Conservation (phyloP, 2,888 invertebrate genomes). For the Drosophila prolongata region DNA sequence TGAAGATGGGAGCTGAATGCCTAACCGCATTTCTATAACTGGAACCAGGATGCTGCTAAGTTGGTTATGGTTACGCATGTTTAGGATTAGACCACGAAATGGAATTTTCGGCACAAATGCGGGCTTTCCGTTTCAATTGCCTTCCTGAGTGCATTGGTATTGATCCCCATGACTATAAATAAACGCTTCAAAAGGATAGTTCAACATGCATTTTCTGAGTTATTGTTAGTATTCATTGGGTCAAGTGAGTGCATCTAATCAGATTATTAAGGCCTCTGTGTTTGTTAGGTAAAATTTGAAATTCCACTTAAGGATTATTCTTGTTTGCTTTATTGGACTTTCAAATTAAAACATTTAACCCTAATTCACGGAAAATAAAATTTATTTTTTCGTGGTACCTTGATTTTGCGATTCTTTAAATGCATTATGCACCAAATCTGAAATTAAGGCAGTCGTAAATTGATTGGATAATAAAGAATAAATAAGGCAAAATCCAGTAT, state of each 20-base stretch:
- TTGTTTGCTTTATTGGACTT: too few relatives aligned
- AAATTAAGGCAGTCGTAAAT: not conserved
- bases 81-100: slow-evolving; percentile 18
- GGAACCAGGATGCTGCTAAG: slow-evolving; percentile 72
- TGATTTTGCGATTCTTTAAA: too few relatives aligned
- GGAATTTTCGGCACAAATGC: slow-evolving; percentile 15
- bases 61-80: slow-evolving; percentile 69
- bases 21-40: slow-evolving; percentile 75
- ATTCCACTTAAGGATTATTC: too few relatives aligned
- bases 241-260: not conserved
- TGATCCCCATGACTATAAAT: slow-evolving; percentile 2
- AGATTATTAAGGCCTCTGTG: not conserved
- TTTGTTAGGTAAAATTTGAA: too few relatives aligned
- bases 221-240: not conserved
- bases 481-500: too few relatives aligned
- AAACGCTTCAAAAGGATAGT: not conserved
- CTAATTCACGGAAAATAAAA: too few relatives aligned
- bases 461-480: not conserved
- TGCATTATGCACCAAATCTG: too few relatives aligned
- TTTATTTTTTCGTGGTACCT: too few relatives aligned
- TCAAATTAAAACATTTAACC: too few relatives aligned
- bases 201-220: not conserved
- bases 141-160: slow-evolving; percentile 1
- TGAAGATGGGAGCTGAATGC: slow-evolving; percentile 47
- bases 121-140: slow-evolving; percentile 2